Conservation (phyloP, 2,113 vertebrate genomes). For the Vimba vimba region DNA sequence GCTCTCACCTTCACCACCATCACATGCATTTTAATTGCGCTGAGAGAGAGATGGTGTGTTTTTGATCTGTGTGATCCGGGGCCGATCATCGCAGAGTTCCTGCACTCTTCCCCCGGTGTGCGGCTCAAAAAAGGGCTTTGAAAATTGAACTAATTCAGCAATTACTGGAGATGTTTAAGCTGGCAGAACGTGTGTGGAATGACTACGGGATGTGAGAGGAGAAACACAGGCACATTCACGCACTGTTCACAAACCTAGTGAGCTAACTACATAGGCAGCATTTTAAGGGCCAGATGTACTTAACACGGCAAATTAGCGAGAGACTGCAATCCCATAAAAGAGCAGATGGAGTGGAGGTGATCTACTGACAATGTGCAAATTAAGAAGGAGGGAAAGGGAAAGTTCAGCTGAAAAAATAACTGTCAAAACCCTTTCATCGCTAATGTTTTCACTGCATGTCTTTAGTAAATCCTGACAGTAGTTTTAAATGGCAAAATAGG, state of each 20-base stretch:
- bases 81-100: conserved; percentile 34
- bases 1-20: background rate
- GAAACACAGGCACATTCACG: background rate
- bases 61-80: conserved; percentile 60
- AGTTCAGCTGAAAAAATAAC: too few species aligned
- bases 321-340: too few species aligned
- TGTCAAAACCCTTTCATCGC: too few species aligned
- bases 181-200: conserved; percentile 63
- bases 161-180: conserved; percentile 61
- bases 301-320: too few species aligned
- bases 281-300: background rate
- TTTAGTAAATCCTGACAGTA: too few species aligned
- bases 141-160: conserved; percentile 71
- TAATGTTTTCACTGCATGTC: too few species aligned
- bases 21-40: conserved; percentile 49
- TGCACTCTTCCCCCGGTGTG: conserved; percentile 19
- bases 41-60: conserved; percentile 30
- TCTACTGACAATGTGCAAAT: too few species aligned
- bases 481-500: too few species aligned
- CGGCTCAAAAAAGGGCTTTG: conserved; percentile 65
- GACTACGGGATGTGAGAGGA: conserved; percentile 1
- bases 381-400: too few species aligned
- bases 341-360: too few species aligned
- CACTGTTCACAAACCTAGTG: background rate
- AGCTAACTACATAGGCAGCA: background rate